Base-by-base conservation (phyloP, 92 coral and sea anemone species). In the Heliopora coerulea region DNA sequence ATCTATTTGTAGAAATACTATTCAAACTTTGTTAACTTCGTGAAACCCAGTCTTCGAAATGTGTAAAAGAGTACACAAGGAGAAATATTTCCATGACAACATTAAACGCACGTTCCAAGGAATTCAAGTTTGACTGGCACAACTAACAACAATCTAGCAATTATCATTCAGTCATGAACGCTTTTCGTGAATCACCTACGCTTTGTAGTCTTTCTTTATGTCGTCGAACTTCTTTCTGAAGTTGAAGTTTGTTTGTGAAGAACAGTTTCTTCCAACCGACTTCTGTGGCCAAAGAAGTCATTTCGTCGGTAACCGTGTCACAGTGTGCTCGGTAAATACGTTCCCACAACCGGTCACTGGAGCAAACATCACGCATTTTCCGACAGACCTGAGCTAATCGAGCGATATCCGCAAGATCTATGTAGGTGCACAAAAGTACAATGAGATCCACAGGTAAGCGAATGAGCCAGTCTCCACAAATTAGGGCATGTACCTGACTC, bases 381-480 rank as follows among this genome's bases (percentile, higher is more conserved):
- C 88, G 87, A 79, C 98, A 93, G 23, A 93, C 96, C 31, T 91
- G 83, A 25, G 96, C 96, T 32, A 93, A 80, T 18, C 91, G 85
- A 23, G 89, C 88, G 41, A 93, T 79, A 82, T 93, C 96, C 52
- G 85, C 84, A 42, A 93, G 85, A 50, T 90, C 97, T 29, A 93
- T 87, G 37, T 73, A 78, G 67, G 86, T 48, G 34, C 89, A 91
- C n/a, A 93, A 84, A 54, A 79, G 93, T 35, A 88, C 82, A 29
- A 93, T 87, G 58, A 86, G 65, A 26, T 74, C 66, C 31, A 84
- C 65, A 30, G 98, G 98, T 37, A 93, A 79, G 11, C 98, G 96
- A 40, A 91, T 91, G 13, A 93, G 83, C 98, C 98, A 93, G 73
- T 93, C 98, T 60, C 96, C 96, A 56, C 98, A 93, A 20, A 88